Conservation (phyloP, 2,888 invertebrate species). For the Ornithoptera priamus region DNA sequence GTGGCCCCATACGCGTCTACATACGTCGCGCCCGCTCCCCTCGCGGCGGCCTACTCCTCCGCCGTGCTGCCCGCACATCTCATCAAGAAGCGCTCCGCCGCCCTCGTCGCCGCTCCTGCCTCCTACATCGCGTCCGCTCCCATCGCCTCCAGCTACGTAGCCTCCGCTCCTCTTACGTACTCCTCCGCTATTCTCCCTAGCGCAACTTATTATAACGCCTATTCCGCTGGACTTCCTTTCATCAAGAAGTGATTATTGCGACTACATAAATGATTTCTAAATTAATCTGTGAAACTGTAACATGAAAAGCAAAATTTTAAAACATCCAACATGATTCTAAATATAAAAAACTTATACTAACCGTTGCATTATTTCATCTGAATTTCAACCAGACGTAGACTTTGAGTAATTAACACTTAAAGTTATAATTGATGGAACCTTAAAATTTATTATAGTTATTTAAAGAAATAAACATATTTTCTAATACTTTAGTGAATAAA, state of each 20-base stretch:
- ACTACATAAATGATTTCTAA: not conserved
- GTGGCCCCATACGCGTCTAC: slow-evolving; percentile 27
- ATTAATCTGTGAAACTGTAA: not conserved
- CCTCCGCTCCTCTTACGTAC: slow-evolving; percentile 16
- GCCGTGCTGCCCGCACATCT: slow-evolving; percentile 24
- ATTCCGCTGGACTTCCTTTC: slow-evolving; percentile 3
- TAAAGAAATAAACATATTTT: no score
- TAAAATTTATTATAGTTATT: no score
- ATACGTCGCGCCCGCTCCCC: slow-evolving; percentile 3
- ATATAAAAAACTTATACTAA: not conserved
- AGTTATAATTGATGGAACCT: no score
- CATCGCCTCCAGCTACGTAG: slow-evolving; percentile 9
- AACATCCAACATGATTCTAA: not conserved
- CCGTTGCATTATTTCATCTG: not conserved
- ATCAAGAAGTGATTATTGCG: slow-evolving; percentile 7
- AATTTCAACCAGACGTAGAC: not conserved
- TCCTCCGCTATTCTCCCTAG: slow-evolving; percentile 5
- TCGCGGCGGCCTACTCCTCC: slow-evolving; percentile 19
- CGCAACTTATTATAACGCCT: not conserved
- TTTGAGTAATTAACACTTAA: no score
- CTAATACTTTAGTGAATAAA: no score
- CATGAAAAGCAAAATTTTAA: not conserved
- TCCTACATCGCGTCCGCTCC: slow-evolving; percentile 19
- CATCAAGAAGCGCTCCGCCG: slow-evolving; percentile 28
- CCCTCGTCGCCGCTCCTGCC: slow-evolving; percentile 5